Conservation (phyloP, 2,888 invertebrate genomes). For the Limnephilus lunatus region DNA sequence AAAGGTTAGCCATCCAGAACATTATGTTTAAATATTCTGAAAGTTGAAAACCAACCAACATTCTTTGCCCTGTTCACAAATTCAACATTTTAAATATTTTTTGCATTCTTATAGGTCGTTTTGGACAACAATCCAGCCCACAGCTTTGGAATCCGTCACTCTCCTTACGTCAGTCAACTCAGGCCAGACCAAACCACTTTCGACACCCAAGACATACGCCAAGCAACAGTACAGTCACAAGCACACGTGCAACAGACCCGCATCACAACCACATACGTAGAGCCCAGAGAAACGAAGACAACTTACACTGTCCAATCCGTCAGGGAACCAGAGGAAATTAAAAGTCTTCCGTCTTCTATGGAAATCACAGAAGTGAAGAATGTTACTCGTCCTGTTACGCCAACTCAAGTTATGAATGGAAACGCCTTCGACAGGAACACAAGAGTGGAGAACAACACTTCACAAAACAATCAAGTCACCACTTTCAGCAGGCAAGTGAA, state of each 20-base stretch:
- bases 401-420: conserved; percentile 12
- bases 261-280: conserved; percentile 64
- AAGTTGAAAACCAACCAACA: not conserved
- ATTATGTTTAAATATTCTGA: not conserved
- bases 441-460: not conserved
- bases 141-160: conserved; percentile 92
- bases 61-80: not conserved
- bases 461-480: conserved; percentile 31
- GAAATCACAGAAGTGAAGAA: conserved; percentile 37
- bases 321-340: conserved; percentile 37
- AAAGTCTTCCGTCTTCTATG: conserved; percentile 4
- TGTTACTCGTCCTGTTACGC: conserved; percentile 10
- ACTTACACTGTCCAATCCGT: conserved; percentile 53
- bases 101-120: conserved; percentile 76
- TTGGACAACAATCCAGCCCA: conserved; percentile 82
- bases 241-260: conserved; percentile 39
- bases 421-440: conserved; percentile 18
- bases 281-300: conserved; percentile 63
- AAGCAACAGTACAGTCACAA: conserved; percentile 64
- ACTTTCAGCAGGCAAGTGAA: conserved; percentile 27
- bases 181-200: conserved; percentile 70
- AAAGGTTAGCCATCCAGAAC: conserved; percentile 80
- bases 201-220: conserved; percentile 64
- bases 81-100: not conserved
- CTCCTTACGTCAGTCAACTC: conserved; percentile 82